Evolutionary conservation across 2,113 vertebrate genomes (phyloP), one percentile per base, ranked within the genome.

Genomic region (Oreochromis tanganicae): DNA sequence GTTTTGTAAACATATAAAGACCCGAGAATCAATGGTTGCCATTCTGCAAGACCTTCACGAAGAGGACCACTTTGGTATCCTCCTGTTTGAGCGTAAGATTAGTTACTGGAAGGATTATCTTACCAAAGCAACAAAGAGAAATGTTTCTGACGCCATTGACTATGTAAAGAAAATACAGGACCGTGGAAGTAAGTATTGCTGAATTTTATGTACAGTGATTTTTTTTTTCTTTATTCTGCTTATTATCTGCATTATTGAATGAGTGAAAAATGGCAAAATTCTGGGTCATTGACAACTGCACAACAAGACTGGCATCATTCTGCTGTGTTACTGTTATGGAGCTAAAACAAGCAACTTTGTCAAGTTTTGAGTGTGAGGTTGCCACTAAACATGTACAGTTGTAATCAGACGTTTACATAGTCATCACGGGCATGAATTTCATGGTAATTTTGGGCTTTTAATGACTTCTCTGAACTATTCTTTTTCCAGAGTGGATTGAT

Each of bases 11-110:
- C 16, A 81, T 79, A 83, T 55, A 32, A 56, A 97, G 97, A 97
- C 96, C 32, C 84, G 46, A 17, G 85, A 96, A 10, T 96, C 96
- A 4, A 6, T 97, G 88, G 4, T 68, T 32, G 59, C 84, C 36
- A 97, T 97, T 21, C 92, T 97, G 5, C 6, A 43, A 29, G 96
- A 97, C n/a, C 84, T 97, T 9, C 32, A 95, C 2, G 90, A 90
- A 66, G 93, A 95, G 0, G 97, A 97, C 91, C 13, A 95, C 85
- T 97, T 97, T 93, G 91, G 71, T 9, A 5, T 97, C 12, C 50
- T 97, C 17, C 2, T 3, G 3, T 97, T 97, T 93, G 80, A 91
- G 7, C 0, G 1, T 17, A 0, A 0, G 0, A 4, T 93, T 3
- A 0, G 1, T 0, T 2, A 16, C 16, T 96, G 96, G 96, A 92